Evolutionary conservation across 1,140 invertebrate genomes (phyloP), one percentile per base, ranked within the genome.

Genomic region (Philopotamus ludificatus): DNA sequence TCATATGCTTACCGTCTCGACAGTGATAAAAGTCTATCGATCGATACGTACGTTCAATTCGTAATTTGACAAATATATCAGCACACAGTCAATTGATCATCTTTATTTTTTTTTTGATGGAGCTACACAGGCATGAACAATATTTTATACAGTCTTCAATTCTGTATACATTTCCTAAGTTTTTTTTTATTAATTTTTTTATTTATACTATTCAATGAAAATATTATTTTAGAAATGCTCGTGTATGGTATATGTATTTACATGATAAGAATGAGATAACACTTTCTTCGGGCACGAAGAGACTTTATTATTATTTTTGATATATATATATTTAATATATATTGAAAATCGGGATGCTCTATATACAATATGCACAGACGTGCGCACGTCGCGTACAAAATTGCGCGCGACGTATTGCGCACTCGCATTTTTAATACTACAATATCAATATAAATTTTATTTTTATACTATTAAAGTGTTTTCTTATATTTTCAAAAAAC

Each of bases 401-500:
- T 16, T 15, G 18, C 10, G 44, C 18, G 18, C 15, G 10, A 47
- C 4, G 10, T 47, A 8, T 47, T 47, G 18, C n/a, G n/a, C n/a
- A n/a, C n/a, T n/a, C n/a, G n/a, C n/a, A n/a, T n/a, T n/a, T 8
- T 15, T 47, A 47, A 47, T 16, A 47, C 44, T 47, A 47, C 18
- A 20, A 47, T 47, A 15, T 47, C 10, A 47, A 16, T 47, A 47
- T 47, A 58, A 10, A 47, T 60, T 16, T 28, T 47, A 47, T 16
- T 58, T 41, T 58, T 39, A 41, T 58, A n/a, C 44, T 26, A 26
- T 60, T 47, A 15, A 60, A 54, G 22, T 60, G 41, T 60, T 34
- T 22, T 60, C 57, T 60, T 60, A 60, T 22, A 47, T 16, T 47
- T 60, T 60, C 57, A 47, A 60, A 39, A 58, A 60, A 60, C 57